Conservation (phyloP, 1,140 invertebrate species). For the Pentalonia nigronervosa region DNA sequence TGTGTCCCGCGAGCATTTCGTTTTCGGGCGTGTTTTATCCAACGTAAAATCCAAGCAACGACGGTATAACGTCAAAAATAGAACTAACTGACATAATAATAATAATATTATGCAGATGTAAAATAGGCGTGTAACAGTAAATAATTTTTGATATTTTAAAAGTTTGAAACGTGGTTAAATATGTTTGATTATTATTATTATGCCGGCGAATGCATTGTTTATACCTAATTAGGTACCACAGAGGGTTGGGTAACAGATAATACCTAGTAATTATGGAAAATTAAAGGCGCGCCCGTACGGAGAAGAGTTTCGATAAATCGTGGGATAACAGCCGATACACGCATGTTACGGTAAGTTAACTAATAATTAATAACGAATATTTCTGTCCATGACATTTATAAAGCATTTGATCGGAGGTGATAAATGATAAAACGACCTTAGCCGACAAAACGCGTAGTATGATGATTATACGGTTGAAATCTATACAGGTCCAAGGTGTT, state of each 20-base stretch:
- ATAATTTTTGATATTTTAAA: not conserved
- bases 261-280: not conserved
- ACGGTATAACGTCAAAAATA: not conserved
- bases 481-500: not conserved
- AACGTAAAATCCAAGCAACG: not conserved
- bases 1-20: not conserved
- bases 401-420: constrained; percentile 15
- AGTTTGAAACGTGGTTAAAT: not conserved
- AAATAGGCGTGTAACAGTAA: not conserved
- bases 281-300: not conserved
- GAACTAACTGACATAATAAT: not conserved
- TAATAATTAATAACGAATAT: constrained; percentile 5
- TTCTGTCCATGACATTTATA: not conserved
- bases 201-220: not conserved
- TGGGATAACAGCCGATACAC: not conserved
- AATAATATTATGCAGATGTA: not conserved
- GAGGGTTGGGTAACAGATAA: not conserved
- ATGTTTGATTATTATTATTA: not conserved
- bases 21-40: not conserved
- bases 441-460: not conserved
- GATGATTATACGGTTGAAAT: not conserved
- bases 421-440: not conserved
- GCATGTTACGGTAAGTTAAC: not conserved
- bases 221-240: not conserved
- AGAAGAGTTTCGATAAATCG: not conserved